Evolutionary conservation across 2,888 invertebrate species (phyloP), one percentile per base, ranked within the genome.

Genomic region (Pheosia gnoma): DNA sequence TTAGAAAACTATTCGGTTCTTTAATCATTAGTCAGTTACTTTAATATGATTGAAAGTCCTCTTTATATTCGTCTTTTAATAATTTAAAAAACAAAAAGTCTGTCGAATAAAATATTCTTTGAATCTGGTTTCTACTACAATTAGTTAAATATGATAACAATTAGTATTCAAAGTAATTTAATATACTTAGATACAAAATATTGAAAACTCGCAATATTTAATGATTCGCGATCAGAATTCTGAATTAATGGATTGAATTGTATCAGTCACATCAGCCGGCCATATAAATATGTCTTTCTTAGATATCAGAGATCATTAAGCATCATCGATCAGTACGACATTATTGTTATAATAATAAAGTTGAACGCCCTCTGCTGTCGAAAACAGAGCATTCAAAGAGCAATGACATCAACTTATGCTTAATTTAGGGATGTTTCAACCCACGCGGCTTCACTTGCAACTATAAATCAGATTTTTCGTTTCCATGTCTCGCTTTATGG

Each of bases 311-410:
- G 63, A 68, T 62, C 66, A 66, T 25, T 25, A 61, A 71, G 67
- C 63, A 68, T 72, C 70, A 84, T 83, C 78, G 71, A 83, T 83
- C 82, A 82, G 56, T 62, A 62, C 66, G 68, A 66, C 61, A 68
- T 65, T 70, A 60, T 68, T 70, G 68, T 73, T 67, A 66, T 66
- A 77, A 64, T 69, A 67, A 70, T 60, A 60, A 73, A 81, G 85
- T 83, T 86, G 75, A 86, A 82, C 70, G 83, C 51, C 78, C 86
- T 79, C 65, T 57, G 59, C 59, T 66, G 71, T 68, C 67, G 63
- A 61, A 70, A 64, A 70, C 47, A 56, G 65, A 66, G 39, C 65
- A 66, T 66, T 70, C 60, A 43, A 68, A 63, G 68, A 65, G 55
- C 41, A 65, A 66, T 81, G 81, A 80, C 78, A 77, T 78, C 79